A percentile compares a stretch with the other conserved stretches of the same genome.
Conservation (phyloP, 2,113 vertebrate genomes). For the Aptenodytes patagonicus region DNA sequence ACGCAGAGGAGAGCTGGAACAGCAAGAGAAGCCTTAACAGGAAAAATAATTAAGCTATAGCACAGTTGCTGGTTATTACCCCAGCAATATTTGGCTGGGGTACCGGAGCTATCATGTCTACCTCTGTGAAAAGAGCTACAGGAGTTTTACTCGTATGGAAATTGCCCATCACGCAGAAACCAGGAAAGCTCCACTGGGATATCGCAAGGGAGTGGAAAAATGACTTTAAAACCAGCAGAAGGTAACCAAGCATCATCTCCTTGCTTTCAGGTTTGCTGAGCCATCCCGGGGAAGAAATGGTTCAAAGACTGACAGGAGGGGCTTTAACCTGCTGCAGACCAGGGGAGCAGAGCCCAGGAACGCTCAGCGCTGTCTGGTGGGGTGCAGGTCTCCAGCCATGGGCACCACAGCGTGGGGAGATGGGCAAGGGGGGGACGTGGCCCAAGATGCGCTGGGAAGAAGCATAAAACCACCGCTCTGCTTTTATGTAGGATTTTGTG, state of each 20-base stretch:
- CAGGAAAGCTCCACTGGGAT: not conserved
- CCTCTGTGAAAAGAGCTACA: not conserved
- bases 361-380: not conserved
- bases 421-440: rapidly evolving
- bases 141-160: not conserved
- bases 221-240: not conserved
- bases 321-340: not conserved
- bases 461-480: not conserved
- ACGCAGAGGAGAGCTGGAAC: not conserved
- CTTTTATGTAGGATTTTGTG: not conserved
- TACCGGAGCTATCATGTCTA: not conserved
- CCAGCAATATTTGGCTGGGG: not conserved
- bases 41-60: not conserved
- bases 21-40: not conserved
- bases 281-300: not conserved
- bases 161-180: not conserved
- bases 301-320: not conserved
- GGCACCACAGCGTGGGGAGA: not conserved
- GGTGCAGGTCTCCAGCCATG: not conserved
- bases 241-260: not conserved
- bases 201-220: not conserved
- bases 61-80: not conserved
- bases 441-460: not conserved
- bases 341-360: not conserved
- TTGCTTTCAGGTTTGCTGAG: not conserved